Evolutionary conservation across 2,888 invertebrate species (phyloP), one percentile per base, ranked within the genome.

Genomic region (Poecilobothrus nobilitatus): DNA sequence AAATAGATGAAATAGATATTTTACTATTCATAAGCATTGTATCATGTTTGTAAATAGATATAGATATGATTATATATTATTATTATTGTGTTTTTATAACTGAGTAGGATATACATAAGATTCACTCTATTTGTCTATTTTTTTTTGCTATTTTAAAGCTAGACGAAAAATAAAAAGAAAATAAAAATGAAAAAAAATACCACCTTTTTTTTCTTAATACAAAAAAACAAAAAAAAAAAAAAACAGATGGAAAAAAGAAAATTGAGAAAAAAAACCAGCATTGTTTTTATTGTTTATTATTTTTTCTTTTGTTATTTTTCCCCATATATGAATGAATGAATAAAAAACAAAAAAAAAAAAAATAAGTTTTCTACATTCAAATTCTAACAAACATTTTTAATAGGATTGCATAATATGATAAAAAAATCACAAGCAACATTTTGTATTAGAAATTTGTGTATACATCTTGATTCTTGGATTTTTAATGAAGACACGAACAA

Each of bases 311-410:
- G 6, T 62, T 10, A 1, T 27, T 4, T 27, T 63, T 63, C 62
- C 8, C 8, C 62, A 21, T 62, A 62, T 53, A 41, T 18, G 9
- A 27, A 62, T 27, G 27, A 27, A 27, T n/a, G n/a, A 27, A 27
- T 27, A 27, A 2, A 27, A 27, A 27, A 27, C 27, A 27, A 27
- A 27, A 27, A 27, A 27, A 27, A 62, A 27, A 27, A 27, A 27
- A 4, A 27, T 27, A 63, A 63, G 63, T 63, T 18, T 68, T 66
- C 71, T 71, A 71, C 71, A 71, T 71, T 70, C 72, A 72, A 72
- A 72, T 72, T 72, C 72, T 72, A 72, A 80, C 81, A 81, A 80
- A 80, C 81, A 80, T 81, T 80, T 78, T 74, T 79, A 80, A 75
- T 78, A 80, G 81, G 80, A 75, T 77, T 76, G 74, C 80, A 80